A percentile compares a stretch with the other conserved stretches of the same genome.
Evolutionary conservation across 2,797 vertebrate species (phyloP).

Genomic region (Pantherophis alleghaniensis): DNA sequence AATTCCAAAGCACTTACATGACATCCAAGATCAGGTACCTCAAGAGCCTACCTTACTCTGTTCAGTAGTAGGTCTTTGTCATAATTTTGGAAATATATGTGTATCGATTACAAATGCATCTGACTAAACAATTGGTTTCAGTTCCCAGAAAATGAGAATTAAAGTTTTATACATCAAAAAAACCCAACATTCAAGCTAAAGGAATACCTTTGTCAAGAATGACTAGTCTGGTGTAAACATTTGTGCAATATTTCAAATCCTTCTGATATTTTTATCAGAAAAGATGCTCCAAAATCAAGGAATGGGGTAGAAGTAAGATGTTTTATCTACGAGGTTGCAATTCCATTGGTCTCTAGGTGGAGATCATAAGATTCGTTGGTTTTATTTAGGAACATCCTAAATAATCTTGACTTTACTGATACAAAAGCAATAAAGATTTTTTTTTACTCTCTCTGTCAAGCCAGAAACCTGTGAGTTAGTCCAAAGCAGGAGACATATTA

Average conservation of each 20-base stretch:
- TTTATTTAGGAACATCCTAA: neutral
- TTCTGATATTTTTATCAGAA: neutral
- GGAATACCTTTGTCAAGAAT: neutral
- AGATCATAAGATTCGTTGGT: neutral
- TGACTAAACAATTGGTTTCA: neutral
- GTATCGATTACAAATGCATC: neutral
- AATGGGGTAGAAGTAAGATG: neutral
- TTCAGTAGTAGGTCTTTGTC: neutral
- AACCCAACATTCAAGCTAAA: neutral
- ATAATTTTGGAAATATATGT: neutral
- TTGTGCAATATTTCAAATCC: neutral
- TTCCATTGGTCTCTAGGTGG: neutral
- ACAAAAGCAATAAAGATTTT: neutral
- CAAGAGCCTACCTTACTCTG: neutral
- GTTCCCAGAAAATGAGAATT: neutral
- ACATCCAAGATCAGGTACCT: neutral
- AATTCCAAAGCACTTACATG: neutral
- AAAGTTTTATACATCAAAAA: neutral
- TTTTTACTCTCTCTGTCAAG: neutral
- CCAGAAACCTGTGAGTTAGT: neutral
- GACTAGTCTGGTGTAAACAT: neutral
- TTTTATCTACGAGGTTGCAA: neutral
- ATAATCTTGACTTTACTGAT: neutral
- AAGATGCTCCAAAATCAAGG: neutral
- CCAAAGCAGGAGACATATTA: neutral